Evolutionary conservation across 2,888 invertebrate species (phyloP), one percentile per base, ranked within the genome.

Genomic region (Argyra leucocephala): DNA sequence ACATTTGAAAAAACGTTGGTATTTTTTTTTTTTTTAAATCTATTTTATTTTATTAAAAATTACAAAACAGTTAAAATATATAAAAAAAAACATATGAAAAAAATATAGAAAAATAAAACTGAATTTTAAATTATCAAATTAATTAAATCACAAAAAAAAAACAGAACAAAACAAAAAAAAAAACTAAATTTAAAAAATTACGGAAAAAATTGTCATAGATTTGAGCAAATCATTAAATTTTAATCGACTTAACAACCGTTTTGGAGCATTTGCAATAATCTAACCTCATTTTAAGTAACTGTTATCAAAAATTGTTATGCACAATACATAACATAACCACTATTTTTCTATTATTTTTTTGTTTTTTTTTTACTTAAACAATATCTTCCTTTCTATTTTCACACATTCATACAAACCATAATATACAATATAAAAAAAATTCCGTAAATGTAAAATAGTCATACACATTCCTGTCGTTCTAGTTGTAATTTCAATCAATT

Each of bases 401-500:
- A 31, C 31, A 31, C 31, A 26, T 26, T 26, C 26, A 26, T 37
- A 37, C 37, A 18, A 18, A 48, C 18, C 10, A 48, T 12, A 48
- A 48, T 12, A 37, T 48, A 15, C 48, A 48, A 18, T 18, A 31
- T 15, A 18, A 18, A 15, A 5, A 15, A 15, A 9, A 48, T 48
- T 2, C 48, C 48, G 48, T 48, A 48, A 48, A 15, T 12, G 2
- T 12, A 18, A 15, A 9, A 48, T 10, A 26, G 1, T 48, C n/a
- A 48, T 48, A 48, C n/a, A n/a, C 12, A 48, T 48, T 48, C 48
- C 48, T 48, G 48, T 48, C 48, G 48, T 48, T 48, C 48, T 48
- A 48, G n/a, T 48, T 18, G 48, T 48, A 48, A 48, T 48, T 48
- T 48, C 48, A 48, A 48, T 48, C 15, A 48, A 48, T 48, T 31